phyloP scores from a whole-genome alignment of 2,113 vertebrate genomes.

The Zosterops pallidus region DNA sequence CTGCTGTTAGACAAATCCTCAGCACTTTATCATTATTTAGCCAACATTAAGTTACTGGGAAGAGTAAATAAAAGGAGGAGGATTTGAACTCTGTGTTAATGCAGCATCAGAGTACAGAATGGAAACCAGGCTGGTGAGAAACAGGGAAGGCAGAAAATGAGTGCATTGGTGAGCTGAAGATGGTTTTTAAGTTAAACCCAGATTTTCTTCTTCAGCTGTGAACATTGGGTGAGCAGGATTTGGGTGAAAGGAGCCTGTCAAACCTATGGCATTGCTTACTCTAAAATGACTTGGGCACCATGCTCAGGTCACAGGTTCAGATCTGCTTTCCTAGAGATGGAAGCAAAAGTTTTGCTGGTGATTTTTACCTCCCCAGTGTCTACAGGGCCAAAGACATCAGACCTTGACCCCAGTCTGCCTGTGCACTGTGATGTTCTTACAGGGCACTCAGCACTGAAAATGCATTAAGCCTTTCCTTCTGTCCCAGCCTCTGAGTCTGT shows the following conservation, averaged over 20 bases:
- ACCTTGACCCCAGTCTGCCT: background rate
- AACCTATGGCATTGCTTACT: background rate
- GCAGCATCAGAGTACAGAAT: background rate
- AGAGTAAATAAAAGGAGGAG: background rate
- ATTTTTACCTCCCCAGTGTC: background rate
- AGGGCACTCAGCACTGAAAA: background rate
- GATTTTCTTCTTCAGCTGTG: background rate
- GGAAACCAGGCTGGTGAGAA: background rate
- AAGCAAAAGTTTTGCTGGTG: background rate
- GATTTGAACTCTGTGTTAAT: background rate
- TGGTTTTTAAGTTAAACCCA: background rate
- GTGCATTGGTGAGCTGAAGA: background rate
- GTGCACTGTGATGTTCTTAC: background rate
- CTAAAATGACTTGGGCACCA: background rate
- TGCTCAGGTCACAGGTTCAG: background rate
- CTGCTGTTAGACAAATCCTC: background rate
- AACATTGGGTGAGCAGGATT: background rate
- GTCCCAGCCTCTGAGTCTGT: rapidly evolving
- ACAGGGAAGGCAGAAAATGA: background rate
- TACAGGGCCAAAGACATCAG: background rate
- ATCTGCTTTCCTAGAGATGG: background rate
- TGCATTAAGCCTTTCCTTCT: background rate
- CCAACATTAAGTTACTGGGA: background rate
- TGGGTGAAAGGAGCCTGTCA: background rate
- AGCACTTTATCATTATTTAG: background rate